These are phyloP conservation scores for Ichneumoninae sp. DNA, from an alignment of 2,888 invertebrate genomes.

Conservation along the genomic window DNA sequence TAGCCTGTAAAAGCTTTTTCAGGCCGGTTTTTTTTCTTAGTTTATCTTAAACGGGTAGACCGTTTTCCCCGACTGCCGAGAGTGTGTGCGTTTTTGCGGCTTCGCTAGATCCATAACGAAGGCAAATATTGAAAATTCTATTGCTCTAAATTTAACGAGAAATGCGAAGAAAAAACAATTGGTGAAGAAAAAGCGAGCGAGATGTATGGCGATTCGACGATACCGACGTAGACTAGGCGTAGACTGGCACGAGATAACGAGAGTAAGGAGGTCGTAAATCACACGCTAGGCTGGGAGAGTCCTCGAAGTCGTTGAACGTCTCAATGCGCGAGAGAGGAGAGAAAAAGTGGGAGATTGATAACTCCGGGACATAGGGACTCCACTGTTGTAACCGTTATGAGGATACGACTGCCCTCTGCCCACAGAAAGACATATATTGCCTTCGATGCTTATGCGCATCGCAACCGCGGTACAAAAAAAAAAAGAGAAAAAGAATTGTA, in stretches of 20 bases:
- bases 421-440: conserved; percentile 1
- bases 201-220: conserved; percentile 40
- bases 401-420: conserved; percentile 28
- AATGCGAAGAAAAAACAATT: background rate
- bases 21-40: background rate
- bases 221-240: conserved; percentile 41
- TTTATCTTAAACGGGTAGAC: background rate
- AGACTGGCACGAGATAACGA: conserved; percentile 51
- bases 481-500: background rate
- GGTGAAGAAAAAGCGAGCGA: conserved; percentile 7
- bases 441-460: conserved; percentile 21
- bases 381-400: conserved; percentile 44
- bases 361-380: conserved; percentile 8
- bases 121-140: conserved; percentile 7
- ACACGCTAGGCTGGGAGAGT: conserved; percentile 40
- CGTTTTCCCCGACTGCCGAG: conserved; percentile 18
- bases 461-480: background rate
- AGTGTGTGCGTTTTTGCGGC: conserved; percentile 34
- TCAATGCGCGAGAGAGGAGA: conserved; percentile 38
- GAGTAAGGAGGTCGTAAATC: conserved; percentile 55
- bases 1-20: background rate
- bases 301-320: conserved; percentile 58
- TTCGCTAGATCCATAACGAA: background rate
- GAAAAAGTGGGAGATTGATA: conserved; percentile 13
- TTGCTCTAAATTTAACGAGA: background rate